Evolutionary conservation across 2,797 vertebrate species (phyloP).

Genomic region (Myripristis jacobus): DNA sequence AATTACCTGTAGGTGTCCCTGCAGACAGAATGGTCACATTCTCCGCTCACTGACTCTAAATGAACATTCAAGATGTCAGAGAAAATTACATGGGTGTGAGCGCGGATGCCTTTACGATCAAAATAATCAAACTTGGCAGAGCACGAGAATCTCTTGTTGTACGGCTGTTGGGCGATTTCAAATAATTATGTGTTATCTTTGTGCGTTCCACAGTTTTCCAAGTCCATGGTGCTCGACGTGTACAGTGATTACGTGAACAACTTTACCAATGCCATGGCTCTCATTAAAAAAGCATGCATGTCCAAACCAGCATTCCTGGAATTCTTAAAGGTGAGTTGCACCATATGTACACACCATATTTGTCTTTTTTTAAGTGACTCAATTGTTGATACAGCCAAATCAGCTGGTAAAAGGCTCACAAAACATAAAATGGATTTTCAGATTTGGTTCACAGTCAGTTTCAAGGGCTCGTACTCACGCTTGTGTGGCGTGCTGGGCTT

Average conservation of each 20-base stretch:
- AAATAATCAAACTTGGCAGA: constrained; percentile 33
- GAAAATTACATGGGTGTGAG: constrained; percentile 45
- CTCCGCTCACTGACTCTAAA: constrained; percentile 7
- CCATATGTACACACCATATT: not conserved
- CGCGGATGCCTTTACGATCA: constrained; percentile 25
- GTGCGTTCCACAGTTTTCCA: constrained; percentile 88
- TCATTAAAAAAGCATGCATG: constrained; percentile 95
- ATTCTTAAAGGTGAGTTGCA: constrained; percentile 90
- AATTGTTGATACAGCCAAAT: constrained; percentile 13
- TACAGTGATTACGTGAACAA: constrained; percentile 98
- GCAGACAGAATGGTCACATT: constrained; percentile 33
- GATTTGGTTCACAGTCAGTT: not conserved
- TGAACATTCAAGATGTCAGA: constrained; percentile 41
- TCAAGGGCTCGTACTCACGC: not conserved
- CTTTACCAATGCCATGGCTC: constrained; percentile 94
- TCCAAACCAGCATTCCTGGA: constrained; percentile 95
- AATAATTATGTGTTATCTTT: constrained; percentile 31
- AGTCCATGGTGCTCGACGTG: constrained; percentile 96
- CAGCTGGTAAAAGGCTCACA: constrained; percentile 10
- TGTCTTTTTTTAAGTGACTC: not conserved
- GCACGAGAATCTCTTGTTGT: constrained; percentile 8
- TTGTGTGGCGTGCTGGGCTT: not conserved
- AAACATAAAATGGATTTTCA: constrained; percentile 1
- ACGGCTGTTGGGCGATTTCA: constrained; percentile 23
- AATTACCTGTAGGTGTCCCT: constrained; percentile 47